Conservation (phyloP, 2,888 invertebrate genomes). For the Tyria jacobaeae region DNA sequence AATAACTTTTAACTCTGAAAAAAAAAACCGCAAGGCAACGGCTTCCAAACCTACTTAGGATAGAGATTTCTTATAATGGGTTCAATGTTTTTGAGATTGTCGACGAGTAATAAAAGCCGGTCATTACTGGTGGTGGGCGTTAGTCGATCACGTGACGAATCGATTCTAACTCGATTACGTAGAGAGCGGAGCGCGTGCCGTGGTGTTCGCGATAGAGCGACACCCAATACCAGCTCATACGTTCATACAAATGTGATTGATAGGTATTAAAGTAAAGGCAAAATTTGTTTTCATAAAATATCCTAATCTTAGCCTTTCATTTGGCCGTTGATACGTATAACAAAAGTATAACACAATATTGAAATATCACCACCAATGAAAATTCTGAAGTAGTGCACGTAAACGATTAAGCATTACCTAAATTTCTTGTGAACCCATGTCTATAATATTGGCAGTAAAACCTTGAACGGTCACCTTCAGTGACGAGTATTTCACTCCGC, state of each 20-base stretch:
- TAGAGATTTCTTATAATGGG: constrained; percentile 24
- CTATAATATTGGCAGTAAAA: neutral
- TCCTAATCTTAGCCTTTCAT: too few relatives aligned
- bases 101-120: constrained; percentile 23
- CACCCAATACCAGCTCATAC: constrained; percentile 11
- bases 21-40: constrained; percentile 18
- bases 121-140: constrained; percentile 23
- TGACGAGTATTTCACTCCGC: too few relatives aligned
- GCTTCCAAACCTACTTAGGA: constrained; percentile 15
- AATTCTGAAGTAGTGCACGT: neutral
- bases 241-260: too few relatives aligned
- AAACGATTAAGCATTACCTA: neutral
- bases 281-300: too few relatives aligned
- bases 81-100: constrained; percentile 19
- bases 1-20: constrained; percentile 16
- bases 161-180: constrained; percentile 71
- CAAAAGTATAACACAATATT: neutral
- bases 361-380: neutral
- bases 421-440: neutral
- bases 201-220: constrained; percentile 37
- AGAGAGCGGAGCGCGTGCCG: constrained; percentile 38
- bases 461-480: neutral
- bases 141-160: constrained; percentile 63
- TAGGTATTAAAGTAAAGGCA: too few relatives aligned
- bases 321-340: too few relatives aligned